phyloP scores from a whole-genome alignment of 2,797 vertebrate species.

The Girardinus metallicus region DNA sequence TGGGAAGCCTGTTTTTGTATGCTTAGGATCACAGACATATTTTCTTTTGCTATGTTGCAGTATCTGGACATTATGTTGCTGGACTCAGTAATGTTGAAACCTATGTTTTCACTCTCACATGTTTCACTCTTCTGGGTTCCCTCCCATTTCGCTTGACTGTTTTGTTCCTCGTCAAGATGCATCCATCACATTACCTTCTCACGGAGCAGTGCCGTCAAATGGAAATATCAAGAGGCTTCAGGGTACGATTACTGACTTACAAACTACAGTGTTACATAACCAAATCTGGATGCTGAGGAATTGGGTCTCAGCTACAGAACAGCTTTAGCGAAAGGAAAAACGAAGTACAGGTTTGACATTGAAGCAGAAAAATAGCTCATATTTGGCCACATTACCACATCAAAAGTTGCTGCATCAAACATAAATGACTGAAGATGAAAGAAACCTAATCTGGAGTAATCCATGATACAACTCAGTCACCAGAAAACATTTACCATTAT shows the following conservation, averaged over 20 bases:
- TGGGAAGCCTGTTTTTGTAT: constrained; percentile 24
- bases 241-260: constrained; percentile 53
- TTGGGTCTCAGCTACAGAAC: background rate
- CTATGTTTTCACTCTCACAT: constrained; percentile 14
- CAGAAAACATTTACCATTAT: background rate
- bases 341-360: background rate
- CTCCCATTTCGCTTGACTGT: constrained; percentile 31
- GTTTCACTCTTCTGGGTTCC: constrained; percentile 20
- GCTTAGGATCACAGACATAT: constrained; percentile 3
- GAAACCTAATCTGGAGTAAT: background rate
- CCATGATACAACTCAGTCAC: background rate
- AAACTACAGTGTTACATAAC: constrained; percentile 54
- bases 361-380: background rate
- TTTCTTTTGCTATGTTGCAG: constrained; percentile 11
- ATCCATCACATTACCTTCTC: constrained; percentile 62
- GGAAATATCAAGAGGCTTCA: constrained; percentile 57
- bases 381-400: constrained; percentile 6
- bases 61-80: constrained; percentile 15
- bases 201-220: constrained; percentile 35
- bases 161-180: constrained; percentile 58
- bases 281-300: constrained; percentile 24
- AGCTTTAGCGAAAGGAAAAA: constrained; percentile 9
- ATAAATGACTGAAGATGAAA: background rate
- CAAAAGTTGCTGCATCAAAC: background rate
- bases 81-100: constrained; percentile 1